Percentiles rank a stretch among this genome's conserved stretches.
Evolutionary conservation across 2,888 invertebrate species (phyloP).

Genomic region (Hymenopus coronatus): DNA sequence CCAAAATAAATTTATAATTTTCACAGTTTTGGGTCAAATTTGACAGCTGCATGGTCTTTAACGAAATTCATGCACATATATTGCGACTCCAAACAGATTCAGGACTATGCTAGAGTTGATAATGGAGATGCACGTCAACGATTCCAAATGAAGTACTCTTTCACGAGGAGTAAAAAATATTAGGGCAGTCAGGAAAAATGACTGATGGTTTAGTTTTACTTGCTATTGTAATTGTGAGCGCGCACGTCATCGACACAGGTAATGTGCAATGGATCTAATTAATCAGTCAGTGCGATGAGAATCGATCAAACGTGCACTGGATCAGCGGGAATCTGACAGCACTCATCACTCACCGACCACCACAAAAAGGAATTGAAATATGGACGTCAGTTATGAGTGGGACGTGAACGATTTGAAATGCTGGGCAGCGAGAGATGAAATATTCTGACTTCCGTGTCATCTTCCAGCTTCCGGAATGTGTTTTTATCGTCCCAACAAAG

Average conservation of each 20-base stretch:
- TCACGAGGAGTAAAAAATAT: neutral
- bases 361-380: neutral
- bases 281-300: neutral
- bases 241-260: neutral
- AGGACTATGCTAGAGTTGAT: too few species aligned
- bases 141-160: neutral
- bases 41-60: too few species aligned
- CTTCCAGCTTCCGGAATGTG: too few species aligned
- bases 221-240: neutral
- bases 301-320: neutral
- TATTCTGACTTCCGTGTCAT: neutral
- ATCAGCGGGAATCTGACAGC: neutral
- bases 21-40: too few species aligned
- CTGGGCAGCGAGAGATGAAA: neutral
- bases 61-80: too few species aligned
- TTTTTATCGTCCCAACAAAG: too few species aligned
- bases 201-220: neutral
- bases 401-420: neutral
- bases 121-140: neutral
- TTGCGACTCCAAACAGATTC: too few species aligned
- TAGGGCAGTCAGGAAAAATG: neutral
- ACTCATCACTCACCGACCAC: neutral
- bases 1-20: too few species aligned
- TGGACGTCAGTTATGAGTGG: neutral
- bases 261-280: neutral